Evolutionary conservation across 2,797 vertebrate species (phyloP).

Genomic region (Chlorospingus semifuscus): DNA sequence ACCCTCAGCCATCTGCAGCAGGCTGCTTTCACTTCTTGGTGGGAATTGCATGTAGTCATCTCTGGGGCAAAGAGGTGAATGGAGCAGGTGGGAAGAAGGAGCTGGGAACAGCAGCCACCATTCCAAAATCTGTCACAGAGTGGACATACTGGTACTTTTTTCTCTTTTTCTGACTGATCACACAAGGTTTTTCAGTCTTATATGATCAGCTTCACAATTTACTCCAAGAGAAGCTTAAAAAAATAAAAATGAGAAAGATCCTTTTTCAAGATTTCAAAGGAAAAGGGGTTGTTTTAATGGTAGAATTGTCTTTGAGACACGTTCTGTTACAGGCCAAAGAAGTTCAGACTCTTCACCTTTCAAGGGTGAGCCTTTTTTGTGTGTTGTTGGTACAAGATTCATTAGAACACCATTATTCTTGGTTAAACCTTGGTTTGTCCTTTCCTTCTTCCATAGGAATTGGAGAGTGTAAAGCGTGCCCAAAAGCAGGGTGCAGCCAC

Average conservation of each 20-base stretch:
- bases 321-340: not conserved
- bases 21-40: not conserved
- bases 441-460: slow-evolving; percentile 77
- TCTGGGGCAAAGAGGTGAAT: not conserved
- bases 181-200: not conserved
- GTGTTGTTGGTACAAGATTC: not conserved
- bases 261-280: not conserved
- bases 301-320: not conserved
- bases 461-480: slow-evolving; percentile 81
- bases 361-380: not conserved
- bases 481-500: slow-evolving; percentile 83
- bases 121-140: not conserved
- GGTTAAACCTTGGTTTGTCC: not conserved
- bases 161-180: not conserved
- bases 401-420: not conserved
- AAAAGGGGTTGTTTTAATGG: not conserved
- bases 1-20: not conserved
- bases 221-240: not conserved
- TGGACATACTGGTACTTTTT: not conserved
- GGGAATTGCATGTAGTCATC: not conserved
- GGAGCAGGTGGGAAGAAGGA: not conserved
- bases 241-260: not conserved
- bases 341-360: not conserved
- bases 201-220: not conserved
- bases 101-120: not conserved